Evolutionary conservation across 1,140 invertebrate genomes (phyloP), one percentile per base, ranked within the genome.

Genomic region (Mya arenaria): DNA sequence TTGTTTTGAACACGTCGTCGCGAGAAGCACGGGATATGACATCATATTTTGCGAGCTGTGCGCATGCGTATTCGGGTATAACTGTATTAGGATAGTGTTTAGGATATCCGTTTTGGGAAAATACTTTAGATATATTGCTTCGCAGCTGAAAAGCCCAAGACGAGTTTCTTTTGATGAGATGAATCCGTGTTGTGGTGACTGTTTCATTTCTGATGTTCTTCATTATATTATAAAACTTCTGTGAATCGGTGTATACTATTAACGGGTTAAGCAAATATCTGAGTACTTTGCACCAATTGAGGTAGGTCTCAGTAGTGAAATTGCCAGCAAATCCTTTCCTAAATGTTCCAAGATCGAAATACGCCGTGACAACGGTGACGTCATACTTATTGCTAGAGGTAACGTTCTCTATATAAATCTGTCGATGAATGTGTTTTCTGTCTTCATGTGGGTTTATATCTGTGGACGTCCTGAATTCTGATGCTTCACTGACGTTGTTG

Each of bases 291-390:
- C 84, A 72, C 87, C 87, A 87, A 4, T 68, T 68, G 5, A 77
- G 37, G 55, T 87, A 89, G 32, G 82, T 55, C 28, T 19, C 32
- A 5, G 75, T 77, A 39, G 41, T 36, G 17, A 77, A 19, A 2
- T 15, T 58, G 13, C n/a, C 4, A 5, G 6, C 0, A 34, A 2
- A 19, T 55, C 84, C 86, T 84, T 90, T 90, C n/a, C 37, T 37
- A 63, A 90, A 88, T 19, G 66, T 23, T 60, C 88, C 88, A 19
- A 89, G 23, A 63, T 89, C 80, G 48, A 88, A 89, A 62, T 87
- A 90, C 3, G 85, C 88, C 5, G 89, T 90, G 0, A 90, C 86
- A 6, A 90, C 68, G 1, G 89, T 90, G 34, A 88, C 48, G 34
- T 85, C 72, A 60, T 87, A 55, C 0, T 63, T 17, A n/a, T n/a